Conservation (phyloP, 2,797 vertebrate genomes). For the Ciconia nigra region DNA sequence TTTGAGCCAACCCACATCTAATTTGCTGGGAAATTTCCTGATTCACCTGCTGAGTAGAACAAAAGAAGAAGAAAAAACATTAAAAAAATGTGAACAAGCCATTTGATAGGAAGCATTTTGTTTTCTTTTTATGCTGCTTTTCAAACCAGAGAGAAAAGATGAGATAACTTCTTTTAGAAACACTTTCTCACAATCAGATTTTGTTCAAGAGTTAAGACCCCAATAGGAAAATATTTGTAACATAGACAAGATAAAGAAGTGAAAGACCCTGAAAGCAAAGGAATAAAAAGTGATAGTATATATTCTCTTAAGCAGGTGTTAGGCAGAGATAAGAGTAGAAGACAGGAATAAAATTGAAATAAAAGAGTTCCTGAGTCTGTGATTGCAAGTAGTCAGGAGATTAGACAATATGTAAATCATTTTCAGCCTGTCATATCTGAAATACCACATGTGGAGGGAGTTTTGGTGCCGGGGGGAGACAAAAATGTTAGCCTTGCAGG, state of each 20-base stretch:
- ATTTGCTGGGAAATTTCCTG: neutral
- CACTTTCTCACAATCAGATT: neutral
- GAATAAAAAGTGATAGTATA: neutral
- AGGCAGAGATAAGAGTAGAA: constrained; percentile 11
- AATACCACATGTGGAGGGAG: neutral
- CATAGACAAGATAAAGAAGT: neutral
- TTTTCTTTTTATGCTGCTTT: neutral
- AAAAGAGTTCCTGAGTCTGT: neutral
- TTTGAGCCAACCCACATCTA: neutral
- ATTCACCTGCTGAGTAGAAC: neutral
- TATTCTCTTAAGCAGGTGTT: constrained; percentile 15
- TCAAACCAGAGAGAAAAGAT: neutral
- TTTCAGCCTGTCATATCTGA: neutral
- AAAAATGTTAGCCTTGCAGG: neutral
- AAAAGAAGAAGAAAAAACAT: neutral
- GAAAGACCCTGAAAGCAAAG: neutral
- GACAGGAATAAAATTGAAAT: neutral
- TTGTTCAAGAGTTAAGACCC: neutral
- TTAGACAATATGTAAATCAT: neutral
- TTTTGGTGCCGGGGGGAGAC: neutral
- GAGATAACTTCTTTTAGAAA: neutral
- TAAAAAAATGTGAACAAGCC: neutral
- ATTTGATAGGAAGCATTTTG: neutral
- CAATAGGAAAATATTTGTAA: constrained; percentile 19
- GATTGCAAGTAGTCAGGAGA: neutral